phyloP scores from a whole-genome alignment of 2,888 invertebrate species.

The Clitarchus hookeri region DNA sequence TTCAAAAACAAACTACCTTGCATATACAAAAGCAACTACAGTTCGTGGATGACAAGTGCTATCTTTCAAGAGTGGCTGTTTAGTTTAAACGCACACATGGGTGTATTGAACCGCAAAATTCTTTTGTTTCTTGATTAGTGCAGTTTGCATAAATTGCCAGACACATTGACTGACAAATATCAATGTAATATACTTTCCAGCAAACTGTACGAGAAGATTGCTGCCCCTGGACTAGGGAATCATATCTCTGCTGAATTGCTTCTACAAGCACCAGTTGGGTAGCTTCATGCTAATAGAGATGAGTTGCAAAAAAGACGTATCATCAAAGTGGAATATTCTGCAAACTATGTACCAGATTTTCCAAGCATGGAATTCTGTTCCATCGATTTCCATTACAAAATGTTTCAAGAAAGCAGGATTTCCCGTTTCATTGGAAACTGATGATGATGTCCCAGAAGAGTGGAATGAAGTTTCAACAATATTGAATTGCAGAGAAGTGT shows the following conservation, averaged over 20 bases:
- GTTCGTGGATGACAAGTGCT: neutral
- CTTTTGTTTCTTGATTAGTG: neutral
- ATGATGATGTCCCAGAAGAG: neutral
- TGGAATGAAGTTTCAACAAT: neutral
- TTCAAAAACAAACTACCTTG: constrained; percentile 22
- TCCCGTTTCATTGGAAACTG: neutral
- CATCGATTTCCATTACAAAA: neutral
- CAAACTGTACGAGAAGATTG: neutral
- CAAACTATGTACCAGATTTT: neutral
- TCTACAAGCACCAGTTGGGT: neutral
- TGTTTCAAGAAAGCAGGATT: neutral
- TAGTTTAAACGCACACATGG: neutral
- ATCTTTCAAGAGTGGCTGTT: neutral
- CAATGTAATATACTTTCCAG: neutral
- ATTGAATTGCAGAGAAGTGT: neutral
- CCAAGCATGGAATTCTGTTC: neutral
- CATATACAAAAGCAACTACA: neutral
- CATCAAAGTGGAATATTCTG: constrained; percentile 1
- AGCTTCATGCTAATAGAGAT: neutral
- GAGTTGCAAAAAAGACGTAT: neutral
- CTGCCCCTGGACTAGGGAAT: neutral
- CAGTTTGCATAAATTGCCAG: neutral
- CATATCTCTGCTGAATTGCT: neutral
- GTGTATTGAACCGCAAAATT: neutral
- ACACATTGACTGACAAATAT: neutral